phyloP scores from a whole-genome alignment of 1,140 invertebrate species.

The Maconellicoccus hirsutus region DNA sequence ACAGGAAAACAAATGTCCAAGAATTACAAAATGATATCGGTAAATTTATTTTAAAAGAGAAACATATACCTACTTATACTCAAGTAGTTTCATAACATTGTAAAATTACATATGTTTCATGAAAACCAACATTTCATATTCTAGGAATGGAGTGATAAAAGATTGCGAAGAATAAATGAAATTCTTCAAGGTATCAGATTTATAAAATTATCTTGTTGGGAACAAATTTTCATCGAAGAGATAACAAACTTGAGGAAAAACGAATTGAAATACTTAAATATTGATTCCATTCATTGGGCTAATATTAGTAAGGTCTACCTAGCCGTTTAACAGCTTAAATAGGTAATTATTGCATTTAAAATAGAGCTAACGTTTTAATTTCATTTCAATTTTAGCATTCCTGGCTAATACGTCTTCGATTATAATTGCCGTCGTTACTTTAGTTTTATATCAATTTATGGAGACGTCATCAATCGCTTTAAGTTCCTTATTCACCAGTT shows the following conservation, averaged over 20 bases:
- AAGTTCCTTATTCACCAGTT: constrained; percentile 57
- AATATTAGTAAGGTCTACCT: constrained; percentile 52
- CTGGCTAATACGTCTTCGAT: constrained; percentile 60
- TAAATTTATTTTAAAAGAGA: too few species aligned
- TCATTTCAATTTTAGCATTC: constrained; percentile 56
- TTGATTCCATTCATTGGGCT: constrained; percentile 60
- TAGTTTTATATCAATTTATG: constrained; percentile 48
- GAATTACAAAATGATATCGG: constrained; percentile 44
- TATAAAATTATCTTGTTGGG: constrained; percentile 74
- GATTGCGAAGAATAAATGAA: constrained; percentile 63
- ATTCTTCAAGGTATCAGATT: constrained; percentile 67
- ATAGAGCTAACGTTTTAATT: too few species aligned
- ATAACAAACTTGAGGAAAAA: constrained; percentile 51
- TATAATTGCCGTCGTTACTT: constrained; percentile 57
- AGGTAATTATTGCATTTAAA: too few species aligned
- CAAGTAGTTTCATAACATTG: too few species aligned
- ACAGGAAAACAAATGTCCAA: constrained; percentile 58
- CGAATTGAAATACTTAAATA: constrained; percentile 59
- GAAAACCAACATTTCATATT: not conserved
- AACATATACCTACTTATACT: too few species aligned
- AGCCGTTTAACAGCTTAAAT: too few species aligned
- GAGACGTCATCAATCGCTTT: constrained; percentile 47
- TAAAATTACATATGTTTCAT: too few species aligned
- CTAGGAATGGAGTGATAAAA: constrained; percentile 56
- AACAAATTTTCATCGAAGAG: constrained; percentile 53